Evolutionary conservation across 2,888 invertebrate species (phyloP).

Genomic region (Epinotia nisella): DNA sequence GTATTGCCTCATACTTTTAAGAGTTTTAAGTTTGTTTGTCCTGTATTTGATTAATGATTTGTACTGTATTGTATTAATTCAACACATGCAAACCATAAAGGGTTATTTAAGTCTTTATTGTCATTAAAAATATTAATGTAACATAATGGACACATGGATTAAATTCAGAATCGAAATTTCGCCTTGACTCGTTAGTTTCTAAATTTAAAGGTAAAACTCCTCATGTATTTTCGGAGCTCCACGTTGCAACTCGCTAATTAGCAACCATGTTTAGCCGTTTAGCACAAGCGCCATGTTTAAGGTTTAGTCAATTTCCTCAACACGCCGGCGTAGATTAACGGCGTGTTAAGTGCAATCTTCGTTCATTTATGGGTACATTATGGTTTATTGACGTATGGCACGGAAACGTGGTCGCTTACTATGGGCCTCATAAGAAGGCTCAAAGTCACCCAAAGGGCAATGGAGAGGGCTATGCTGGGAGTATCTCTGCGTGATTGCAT

Average conservation of each 20-base stretch:
- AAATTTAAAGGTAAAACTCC: conserved; percentile 15
- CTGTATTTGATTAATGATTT: too few species aligned
- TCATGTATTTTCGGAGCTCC: conserved; percentile 47
- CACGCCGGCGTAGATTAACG: conserved; percentile 17
- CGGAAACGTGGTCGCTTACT: too few species aligned
- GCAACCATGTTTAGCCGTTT: conserved; percentile 53
- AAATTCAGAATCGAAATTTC: neutral
- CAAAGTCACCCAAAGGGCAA: too few species aligned
- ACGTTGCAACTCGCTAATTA: conserved; percentile 55
- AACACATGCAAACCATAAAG: too few species aligned
- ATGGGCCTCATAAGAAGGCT: too few species aligned
- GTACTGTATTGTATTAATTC: too few species aligned
- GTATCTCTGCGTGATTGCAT: too few species aligned
- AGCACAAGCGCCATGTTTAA: conserved; percentile 31
- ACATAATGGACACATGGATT: neutral
- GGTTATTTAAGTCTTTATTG: neutral
- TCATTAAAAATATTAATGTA: neutral
- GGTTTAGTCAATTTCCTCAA: conserved; percentile 33
- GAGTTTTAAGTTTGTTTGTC: too few species aligned
- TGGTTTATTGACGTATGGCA: too few species aligned
- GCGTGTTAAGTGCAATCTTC: conserved; percentile 10
- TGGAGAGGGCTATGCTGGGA: too few species aligned
- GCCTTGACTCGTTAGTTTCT: neutral
- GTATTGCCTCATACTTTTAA: too few species aligned
- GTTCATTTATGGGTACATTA: conserved; percentile 8